Percentiles rank a stretch among this genome's conserved stretches.
Evolutionary conservation across 2,113 vertebrate species (phyloP).

Genomic region (Butastur rufipennis): DNA sequence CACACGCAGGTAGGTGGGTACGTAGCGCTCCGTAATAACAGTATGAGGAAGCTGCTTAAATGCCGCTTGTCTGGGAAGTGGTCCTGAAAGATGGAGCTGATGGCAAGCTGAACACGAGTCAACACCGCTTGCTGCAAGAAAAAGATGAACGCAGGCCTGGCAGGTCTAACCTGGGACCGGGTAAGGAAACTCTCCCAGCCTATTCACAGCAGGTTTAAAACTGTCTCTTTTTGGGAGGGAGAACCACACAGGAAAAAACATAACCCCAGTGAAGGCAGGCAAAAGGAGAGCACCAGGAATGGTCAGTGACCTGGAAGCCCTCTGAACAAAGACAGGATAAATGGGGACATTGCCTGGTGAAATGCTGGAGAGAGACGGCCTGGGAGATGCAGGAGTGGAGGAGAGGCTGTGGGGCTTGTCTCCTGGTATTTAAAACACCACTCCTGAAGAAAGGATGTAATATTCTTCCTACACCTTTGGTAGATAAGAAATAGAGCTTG

Average conservation of each 20-base stretch:
- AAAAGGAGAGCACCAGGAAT: neutral
- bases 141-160: neutral
- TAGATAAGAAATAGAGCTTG: neutral
- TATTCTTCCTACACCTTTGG: neutral
- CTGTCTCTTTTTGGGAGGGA: neutral
- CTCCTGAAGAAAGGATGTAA: neutral
- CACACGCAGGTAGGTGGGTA: neutral
- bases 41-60: neutral
- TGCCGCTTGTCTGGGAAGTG: neutral
- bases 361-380: neutral
- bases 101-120: neutral
- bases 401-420: neutral
- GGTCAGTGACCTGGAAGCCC: neutral
- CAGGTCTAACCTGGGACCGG: neutral
- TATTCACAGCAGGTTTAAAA: neutral
- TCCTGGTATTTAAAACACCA: neutral
- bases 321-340: neutral
- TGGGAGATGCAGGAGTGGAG: neutral
- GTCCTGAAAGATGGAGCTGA: neutral
- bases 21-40: fast-evolving
- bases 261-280: neutral
- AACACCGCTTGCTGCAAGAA: neutral
- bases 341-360: neutral
- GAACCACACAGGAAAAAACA: neutral
- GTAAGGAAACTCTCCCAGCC: neutral